Conservation (phyloP, 2,113 vertebrate species). For the Indri indri region DNA sequence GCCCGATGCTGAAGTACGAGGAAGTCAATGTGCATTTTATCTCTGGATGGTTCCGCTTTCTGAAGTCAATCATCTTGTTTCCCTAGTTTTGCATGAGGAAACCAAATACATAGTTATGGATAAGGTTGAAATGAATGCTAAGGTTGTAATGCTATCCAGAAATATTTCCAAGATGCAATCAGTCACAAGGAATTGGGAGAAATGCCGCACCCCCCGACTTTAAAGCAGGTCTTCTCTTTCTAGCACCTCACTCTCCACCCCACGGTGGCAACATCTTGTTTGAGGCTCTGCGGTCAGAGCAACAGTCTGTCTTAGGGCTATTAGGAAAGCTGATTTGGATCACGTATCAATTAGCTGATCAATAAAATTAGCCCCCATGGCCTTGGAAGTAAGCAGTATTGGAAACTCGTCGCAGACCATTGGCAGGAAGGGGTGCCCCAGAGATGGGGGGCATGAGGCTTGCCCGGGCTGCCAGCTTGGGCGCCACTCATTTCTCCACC, state of each 20-base stretch:
- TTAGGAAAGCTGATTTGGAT: background rate
- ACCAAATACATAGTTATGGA: background rate
- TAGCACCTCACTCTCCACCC: accelerated
- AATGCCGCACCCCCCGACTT: accelerated
- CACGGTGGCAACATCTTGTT: background rate
- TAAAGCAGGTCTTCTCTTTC: background rate
- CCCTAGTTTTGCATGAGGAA: background rate
- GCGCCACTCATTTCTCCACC: too few species aligned
- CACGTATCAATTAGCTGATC: background rate
- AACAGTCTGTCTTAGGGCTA: too few species aligned
- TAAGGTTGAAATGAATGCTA: background rate
- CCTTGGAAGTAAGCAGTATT: background rate
- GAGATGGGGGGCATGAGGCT: accelerated
- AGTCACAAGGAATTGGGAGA: background rate
- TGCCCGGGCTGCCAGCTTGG: background rate
- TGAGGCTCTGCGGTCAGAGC: too few species aligned
- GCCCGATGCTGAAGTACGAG: accelerated
- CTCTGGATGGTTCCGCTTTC: accelerated
- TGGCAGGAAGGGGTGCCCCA: background rate
- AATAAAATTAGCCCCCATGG: background rate
- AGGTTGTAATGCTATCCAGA: background rate
- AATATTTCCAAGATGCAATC: background rate
- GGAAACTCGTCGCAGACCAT: background rate
- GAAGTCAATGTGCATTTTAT: background rate
- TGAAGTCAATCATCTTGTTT: background rate